phyloP scores from a whole-genome alignment of 1,140 invertebrate species.

The Pentalonia nigronervosa region DNA sequence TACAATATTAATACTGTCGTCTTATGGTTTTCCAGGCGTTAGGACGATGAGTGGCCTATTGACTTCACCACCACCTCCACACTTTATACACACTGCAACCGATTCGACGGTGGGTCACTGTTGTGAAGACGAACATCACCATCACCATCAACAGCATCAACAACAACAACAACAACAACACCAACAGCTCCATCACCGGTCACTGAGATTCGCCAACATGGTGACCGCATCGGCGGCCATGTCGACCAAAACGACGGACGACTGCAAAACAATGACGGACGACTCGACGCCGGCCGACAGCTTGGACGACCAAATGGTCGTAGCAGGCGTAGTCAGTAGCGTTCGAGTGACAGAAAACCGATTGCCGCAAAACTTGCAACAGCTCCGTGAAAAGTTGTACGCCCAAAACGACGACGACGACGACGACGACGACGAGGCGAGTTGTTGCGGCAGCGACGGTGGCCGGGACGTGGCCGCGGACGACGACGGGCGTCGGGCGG shows the following conservation, averaged over 20 bases:
- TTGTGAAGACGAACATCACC: slow-evolving; percentile 26
- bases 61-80: slow-evolving; percentile 11
- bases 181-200: not conserved
- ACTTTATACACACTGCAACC: not conserved
- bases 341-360: not conserved
- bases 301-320: slow-evolving; percentile 10
- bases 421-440: slow-evolving; percentile 59
- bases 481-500: not conserved
- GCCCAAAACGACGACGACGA: slow-evolving; percentile 49
- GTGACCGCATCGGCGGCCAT: slow-evolving; percentile 19
- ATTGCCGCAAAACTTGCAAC: slow-evolving; percentile 60
- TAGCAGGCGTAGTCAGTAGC: no score
- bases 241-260: not conserved
- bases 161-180: not conserved
- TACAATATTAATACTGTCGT: not conserved
- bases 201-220: slow-evolving; percentile 47
- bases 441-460: not conserved
- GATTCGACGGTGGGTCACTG: not conserved
- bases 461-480: not conserved
- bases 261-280: not conserved
- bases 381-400: slow-evolving; percentile 60
- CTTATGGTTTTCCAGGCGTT: slow-evolving; percentile 12
- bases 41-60: slow-evolving; percentile 42
- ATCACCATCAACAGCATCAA: not conserved
- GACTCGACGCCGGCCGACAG: slow-evolving; percentile 45